A percentile compares a stretch with the other conserved stretches of the same genome.
Evolutionary conservation across 37 sponge, comb jelly and placozoan genomes (phyloP).

Genomic region (Halisarca cf. caerulea): DNA sequence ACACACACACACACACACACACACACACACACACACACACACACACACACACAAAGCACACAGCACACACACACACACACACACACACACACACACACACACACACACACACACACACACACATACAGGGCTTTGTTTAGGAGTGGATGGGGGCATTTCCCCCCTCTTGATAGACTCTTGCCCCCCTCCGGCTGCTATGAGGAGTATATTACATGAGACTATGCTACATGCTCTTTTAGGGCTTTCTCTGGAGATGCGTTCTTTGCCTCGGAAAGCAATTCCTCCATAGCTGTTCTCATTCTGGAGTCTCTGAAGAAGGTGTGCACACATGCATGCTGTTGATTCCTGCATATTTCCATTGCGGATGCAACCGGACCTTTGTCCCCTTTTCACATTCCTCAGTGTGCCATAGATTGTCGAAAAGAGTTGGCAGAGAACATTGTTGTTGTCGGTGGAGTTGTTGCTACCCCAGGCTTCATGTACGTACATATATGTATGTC

Average conservation of each 20-base stretch:
- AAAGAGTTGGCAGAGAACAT: conserved; percentile 75
- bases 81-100: no score
- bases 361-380: no score
- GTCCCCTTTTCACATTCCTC: no score
- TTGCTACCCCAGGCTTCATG: conserved; percentile 75
- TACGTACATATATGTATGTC: conserved; percentile 37
- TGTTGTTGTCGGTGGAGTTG: conserved; percentile 81
- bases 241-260: conserved; percentile 35
- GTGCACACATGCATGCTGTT: neutral
- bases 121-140: no score
- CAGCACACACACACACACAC: no score
- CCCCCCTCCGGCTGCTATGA: no score
- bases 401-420: conserved; percentile 83
- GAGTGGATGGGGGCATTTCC: no score
- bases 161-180: no score
- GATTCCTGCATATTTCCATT: neutral
- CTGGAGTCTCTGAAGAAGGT: conserved; percentile 56
- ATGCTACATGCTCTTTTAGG: neutral
- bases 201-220: neutral
- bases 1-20: no score
- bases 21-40: no score
- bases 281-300: conserved; percentile 45
- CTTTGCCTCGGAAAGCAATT: conserved; percentile 45
- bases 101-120: no score
- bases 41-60: no score